Percentiles rank a stretch among this genome's conserved stretches.
phyloP scores from a whole-genome alignment of 2,888 invertebrate genomes.

The Orthonychiurus folsomi region DNA sequence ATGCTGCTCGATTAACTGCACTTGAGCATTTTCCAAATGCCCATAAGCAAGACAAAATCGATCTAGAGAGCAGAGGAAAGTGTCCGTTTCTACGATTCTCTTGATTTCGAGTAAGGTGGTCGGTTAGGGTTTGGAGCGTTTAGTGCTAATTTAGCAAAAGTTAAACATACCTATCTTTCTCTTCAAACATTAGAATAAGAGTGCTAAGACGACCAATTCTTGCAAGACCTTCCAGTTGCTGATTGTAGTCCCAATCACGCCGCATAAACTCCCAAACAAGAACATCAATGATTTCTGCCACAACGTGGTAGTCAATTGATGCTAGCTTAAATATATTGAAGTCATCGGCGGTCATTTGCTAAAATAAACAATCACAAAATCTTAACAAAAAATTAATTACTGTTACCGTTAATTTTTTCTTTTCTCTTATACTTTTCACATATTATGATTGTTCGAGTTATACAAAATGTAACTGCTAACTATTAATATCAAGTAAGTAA shows the following conservation, averaged over 20 bases:
- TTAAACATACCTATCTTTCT: too few relatives aligned
- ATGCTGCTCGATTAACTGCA: too few relatives aligned
- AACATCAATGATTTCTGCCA: constrained; percentile 54
- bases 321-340: constrained; percentile 56
- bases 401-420: background rate
- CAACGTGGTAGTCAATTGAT: constrained; percentile 56
- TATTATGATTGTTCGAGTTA: too few relatives aligned
- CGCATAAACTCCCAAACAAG: constrained; percentile 48
- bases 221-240: constrained; percentile 51
- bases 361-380: constrained; percentile 29
- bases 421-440: background rate
- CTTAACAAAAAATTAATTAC: background rate
- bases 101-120: too few relatives aligned
- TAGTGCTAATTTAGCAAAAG: too few relatives aligned
- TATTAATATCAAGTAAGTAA: background rate
- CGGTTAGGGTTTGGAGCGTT: too few relatives aligned
- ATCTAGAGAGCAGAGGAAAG: too few relatives aligned
- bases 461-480: too few relatives aligned
- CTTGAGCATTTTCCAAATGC: too few relatives aligned
- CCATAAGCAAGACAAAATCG: too few relatives aligned
- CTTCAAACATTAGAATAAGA: constrained; percentile 55
- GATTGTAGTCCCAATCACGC: constrained; percentile 45
- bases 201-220: constrained; percentile 57
- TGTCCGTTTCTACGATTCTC: too few relatives aligned
- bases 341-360: constrained; percentile 53